Conservation (phyloP, 2,113 vertebrate species). For the Cheirogaleus medius region DNA sequence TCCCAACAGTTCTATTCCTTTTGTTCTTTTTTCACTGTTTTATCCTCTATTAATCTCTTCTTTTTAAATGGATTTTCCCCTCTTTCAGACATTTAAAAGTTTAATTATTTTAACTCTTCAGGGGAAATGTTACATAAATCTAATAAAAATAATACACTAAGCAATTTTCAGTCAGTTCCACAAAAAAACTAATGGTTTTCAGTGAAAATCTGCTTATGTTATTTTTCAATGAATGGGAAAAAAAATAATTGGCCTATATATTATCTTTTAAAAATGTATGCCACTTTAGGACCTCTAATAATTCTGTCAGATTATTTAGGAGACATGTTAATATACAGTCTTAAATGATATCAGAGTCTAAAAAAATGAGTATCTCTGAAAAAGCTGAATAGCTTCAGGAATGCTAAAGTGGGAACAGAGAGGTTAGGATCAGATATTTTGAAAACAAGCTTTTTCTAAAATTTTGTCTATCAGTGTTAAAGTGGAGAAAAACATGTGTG, state of each 20-base stretch:
- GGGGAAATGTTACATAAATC: neutral
- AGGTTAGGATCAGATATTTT: neutral
- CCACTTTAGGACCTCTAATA: neutral
- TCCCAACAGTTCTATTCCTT: neutral
- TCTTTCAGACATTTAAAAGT: neutral
- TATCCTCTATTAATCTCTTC: neutral
- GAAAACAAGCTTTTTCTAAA: neutral
- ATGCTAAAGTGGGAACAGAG: neutral
- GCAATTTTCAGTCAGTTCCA: neutral
- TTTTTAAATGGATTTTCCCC: neutral
- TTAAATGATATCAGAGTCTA: neutral
- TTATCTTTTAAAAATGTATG: neutral
- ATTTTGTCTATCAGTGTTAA: neutral
- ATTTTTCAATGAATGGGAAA: neutral
- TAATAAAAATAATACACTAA: neutral
- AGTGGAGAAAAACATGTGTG: neutral
- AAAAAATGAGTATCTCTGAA: neutral
- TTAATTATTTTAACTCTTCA: conserved; percentile 6
- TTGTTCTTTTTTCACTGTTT: neutral
- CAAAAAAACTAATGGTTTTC: neutral
- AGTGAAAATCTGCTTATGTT: neutral
- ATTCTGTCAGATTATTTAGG: neutral
- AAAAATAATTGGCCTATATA: neutral
- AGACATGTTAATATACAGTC: neutral
- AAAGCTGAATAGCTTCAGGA: neutral